Evolutionary conservation across 2,113 vertebrate genomes (phyloP).

Genomic region (Anthoscopus minutus): DNA sequence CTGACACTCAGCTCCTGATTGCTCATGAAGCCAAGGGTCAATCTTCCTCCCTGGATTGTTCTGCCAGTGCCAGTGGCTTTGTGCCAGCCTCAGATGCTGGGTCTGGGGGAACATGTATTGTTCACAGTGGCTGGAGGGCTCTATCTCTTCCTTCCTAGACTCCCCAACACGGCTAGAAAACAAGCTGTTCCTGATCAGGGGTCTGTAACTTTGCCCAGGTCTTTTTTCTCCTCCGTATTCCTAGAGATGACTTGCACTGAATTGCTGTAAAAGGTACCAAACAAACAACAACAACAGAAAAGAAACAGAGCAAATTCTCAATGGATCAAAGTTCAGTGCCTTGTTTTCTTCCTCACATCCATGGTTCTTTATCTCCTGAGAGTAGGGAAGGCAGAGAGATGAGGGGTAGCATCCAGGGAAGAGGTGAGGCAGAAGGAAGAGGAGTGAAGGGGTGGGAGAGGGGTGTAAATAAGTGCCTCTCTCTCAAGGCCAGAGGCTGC

Average conservation of each 20-base stretch:
- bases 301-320: not conserved
- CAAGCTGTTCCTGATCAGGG: not conserved
- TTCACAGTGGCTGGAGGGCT: not conserved
- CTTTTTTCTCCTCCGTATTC: not conserved
- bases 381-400: not conserved
- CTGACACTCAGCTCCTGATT: not conserved
- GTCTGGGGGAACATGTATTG: not conserved
- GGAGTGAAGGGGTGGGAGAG: not conserved
- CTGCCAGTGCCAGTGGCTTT: not conserved
- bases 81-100: not conserved
- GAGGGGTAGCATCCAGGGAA: not conserved
- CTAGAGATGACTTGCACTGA: not conserved
- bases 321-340: not conserved
- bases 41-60: not conserved
- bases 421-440: not conserved
- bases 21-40: not conserved
- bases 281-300: not conserved
- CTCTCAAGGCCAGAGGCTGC: not conserved
- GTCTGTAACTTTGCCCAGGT: not conserved
- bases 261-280: not conserved
- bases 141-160: not conserved
- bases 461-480: not conserved
- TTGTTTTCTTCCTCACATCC: not conserved
- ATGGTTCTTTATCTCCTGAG: not conserved
- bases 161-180: not conserved